Conservation (phyloP, 1,140 invertebrate genomes). For the Gonioctena quinquepunctata region DNA sequence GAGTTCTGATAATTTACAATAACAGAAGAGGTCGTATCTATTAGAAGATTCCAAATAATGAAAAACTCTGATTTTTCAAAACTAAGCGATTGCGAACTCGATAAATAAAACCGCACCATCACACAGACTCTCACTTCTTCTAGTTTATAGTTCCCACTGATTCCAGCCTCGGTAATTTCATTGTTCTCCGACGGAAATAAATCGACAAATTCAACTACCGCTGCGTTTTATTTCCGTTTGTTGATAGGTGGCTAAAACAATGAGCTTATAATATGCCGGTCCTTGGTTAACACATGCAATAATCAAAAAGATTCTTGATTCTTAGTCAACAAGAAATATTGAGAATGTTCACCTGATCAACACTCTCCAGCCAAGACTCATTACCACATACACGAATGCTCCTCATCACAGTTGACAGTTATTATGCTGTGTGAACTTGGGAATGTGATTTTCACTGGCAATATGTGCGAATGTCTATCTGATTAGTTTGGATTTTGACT, state of each 20-base stretch:
- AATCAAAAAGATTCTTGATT: background rate
- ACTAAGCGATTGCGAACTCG: too few relatives aligned
- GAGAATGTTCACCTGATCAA: background rate
- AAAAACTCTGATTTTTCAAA: too few relatives aligned
- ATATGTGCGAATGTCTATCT: background rate
- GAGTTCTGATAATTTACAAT: too few relatives aligned
- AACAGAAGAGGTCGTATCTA: too few relatives aligned
- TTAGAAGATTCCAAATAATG: too few relatives aligned
- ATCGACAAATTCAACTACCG: too few relatives aligned
- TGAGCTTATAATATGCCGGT: background rate
- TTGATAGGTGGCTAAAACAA: background rate
- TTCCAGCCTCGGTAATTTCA: too few relatives aligned
- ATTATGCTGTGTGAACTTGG: constrained; percentile 36
- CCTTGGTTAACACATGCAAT: background rate
- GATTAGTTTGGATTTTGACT: background rate
- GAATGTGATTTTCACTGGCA: constrained; percentile 18
- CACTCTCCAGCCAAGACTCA: constrained; percentile 43
- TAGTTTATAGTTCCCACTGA: too few relatives aligned
- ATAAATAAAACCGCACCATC: too few relatives aligned
- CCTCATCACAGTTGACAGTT: constrained; percentile 52
- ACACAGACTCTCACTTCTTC: too few relatives aligned
- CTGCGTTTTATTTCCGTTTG: background rate
- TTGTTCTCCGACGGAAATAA: too few relatives aligned
- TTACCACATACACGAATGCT: constrained; percentile 52
- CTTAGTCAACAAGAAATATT: background rate